Evolutionary conservation across 2,113 vertebrate genomes (phyloP).

Genomic region (Salvelinus fontinalis): DNA sequence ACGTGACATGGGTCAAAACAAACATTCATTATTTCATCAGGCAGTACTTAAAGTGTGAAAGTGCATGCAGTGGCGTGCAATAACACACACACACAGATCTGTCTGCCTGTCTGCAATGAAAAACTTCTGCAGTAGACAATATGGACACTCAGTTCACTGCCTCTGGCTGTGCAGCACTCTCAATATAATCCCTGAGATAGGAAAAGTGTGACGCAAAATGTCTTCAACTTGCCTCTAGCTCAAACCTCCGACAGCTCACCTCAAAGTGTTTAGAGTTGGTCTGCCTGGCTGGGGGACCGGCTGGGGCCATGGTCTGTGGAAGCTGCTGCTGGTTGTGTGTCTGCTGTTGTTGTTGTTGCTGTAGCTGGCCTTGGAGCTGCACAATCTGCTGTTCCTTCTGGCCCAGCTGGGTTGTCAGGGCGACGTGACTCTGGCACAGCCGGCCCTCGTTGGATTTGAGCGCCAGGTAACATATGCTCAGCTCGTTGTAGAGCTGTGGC

Average conservation of each 20-base stretch:
- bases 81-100: slow-evolving; percentile 17
- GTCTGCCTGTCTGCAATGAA: slow-evolving; percentile 20
- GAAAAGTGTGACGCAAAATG: background rate
- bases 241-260: slow-evolving; percentile 47
- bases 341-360: slow-evolving; percentile 60
- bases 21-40: too few relatives aligned
- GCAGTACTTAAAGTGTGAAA: too few relatives aligned
- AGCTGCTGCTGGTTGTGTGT: slow-evolving; percentile 58
- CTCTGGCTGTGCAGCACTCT: slow-evolving; percentile 16
- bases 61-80: too few relatives aligned
- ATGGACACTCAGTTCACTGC: slow-evolving; percentile 1
- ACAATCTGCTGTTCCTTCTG: slow-evolving; percentile 79
- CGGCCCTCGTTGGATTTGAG: slow-evolving; percentile 79
- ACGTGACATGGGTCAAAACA: too few relatives aligned
- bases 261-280: slow-evolving; percentile 63
- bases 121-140: slow-evolving; percentile 11
- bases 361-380: slow-evolving; percentile 78
- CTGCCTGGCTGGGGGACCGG: slow-evolving; percentile 53
- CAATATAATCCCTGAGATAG: background rate
- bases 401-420: slow-evolving; percentile 77
- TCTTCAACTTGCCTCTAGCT: too few relatives aligned
- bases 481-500: slow-evolving; percentile 85
- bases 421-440: slow-evolving; percentile 76
- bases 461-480: slow-evolving; percentile 84
- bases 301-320: slow-evolving; percentile 35